A percentile compares a stretch with the other conserved stretches of the same genome.
Evolutionary conservation across 2,113 vertebrate genomes (phyloP).

Genomic region (Elephas maximus): DNA sequence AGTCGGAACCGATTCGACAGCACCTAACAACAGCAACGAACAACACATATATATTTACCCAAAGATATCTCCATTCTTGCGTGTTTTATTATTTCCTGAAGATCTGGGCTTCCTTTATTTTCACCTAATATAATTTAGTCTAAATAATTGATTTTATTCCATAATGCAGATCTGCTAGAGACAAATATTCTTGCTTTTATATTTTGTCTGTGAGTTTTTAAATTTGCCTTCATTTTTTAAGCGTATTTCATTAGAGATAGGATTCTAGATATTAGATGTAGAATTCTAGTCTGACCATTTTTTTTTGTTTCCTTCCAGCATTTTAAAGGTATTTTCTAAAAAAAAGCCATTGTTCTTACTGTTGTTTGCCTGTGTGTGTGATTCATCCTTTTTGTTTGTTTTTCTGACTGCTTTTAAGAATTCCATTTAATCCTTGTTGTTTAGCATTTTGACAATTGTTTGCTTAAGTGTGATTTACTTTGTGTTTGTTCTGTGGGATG

Average conservation of each 20-base stretch:
- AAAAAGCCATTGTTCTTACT: background rate
- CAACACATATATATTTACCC: background rate
- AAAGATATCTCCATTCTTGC: background rate
- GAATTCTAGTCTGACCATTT: background rate
- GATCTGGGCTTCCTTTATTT: background rate
- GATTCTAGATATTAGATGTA: background rate
- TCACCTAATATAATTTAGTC: background rate
- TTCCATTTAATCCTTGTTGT: conserved; percentile 4
- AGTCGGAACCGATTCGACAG: no score
- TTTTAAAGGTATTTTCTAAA: background rate
- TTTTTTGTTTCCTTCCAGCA: background rate
- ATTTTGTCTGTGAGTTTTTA: background rate
- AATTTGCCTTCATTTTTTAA: background rate
- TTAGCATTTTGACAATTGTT: background rate
- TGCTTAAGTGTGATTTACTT: background rate
- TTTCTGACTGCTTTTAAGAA: background rate
- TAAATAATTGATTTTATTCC: conserved; percentile 9
- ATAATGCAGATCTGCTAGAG: background rate
- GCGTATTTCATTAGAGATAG: background rate
- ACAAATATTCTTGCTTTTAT: background rate
- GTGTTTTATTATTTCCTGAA: background rate
- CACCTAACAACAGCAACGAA: no score
- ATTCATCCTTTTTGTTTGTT: background rate
- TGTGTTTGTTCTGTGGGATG: background rate
- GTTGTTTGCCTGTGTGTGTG: background rate